Base-by-base conservation (phyloP, 1,140 invertebrate genomes). In the Rhagoletis pomonella region DNA sequence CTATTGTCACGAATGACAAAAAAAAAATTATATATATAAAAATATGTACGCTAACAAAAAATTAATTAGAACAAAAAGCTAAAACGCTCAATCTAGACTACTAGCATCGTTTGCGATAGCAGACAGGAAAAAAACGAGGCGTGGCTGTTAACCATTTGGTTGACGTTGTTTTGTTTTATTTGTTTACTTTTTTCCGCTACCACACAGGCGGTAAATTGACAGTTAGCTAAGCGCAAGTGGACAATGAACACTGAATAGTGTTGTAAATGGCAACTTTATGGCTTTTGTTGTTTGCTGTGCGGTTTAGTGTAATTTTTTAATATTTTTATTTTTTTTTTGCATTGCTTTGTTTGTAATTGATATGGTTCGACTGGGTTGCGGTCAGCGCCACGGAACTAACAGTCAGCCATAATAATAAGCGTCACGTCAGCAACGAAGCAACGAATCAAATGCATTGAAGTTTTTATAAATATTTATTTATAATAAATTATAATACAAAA, bases 191-290 rank as follows among this genome's bases (percentile, higher is more conserved):
- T 55, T 55, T 3, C 9, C 47, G 73, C 47, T 55, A 50, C 73
- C 73, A 58, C 6, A 50, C 73, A 19, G 17, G 4, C 73, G 50
- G 19, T 81, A 58, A 81, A 81, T 81, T 81, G 73, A 81, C 73
- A 55, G 73, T 81, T 81, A 9, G 73, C 47, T 14, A 7, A 55
- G 73, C 73, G 47, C 73, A 81, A 81, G 73, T 81, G 73, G 73
- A 55, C 73, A 81, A 81, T 81, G 47, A 10, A 81, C 73, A 81
- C 29, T 81, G 47, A 81, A 81, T 81, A 10, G 73, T 81, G 50
- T 81, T 81, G 73, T 81, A 81, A 81, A 81, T 81, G 47, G 44
- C 6, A 81, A 81, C 73, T 81, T 81, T 81, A 81, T 81, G 44
- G n/a, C 17, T 81, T 81, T 19, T 81, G 47, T 29, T 81, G 29